Evolutionary conservation across 1,140 invertebrate genomes (phyloP).

Genomic region (Cydia splendana): DNA sequence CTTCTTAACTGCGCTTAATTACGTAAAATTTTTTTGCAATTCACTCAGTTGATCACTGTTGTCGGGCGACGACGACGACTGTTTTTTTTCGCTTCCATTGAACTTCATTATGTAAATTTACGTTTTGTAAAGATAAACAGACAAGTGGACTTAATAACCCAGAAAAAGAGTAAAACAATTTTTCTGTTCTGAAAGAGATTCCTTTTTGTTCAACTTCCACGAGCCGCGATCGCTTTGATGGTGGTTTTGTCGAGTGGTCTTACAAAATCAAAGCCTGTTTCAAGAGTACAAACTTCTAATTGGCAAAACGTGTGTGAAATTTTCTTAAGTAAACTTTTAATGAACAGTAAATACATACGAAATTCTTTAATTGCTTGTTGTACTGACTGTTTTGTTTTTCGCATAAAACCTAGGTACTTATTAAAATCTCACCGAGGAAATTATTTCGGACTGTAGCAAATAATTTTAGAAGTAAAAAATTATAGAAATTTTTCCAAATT

Average conservation of each 20-base stretch:
- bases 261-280: background rate
- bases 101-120: background rate
- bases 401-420: too few species aligned
- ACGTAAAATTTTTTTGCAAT: too few species aligned
- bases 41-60: too few species aligned
- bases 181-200: constrained; percentile 18
- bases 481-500: too few species aligned
- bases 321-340: background rate
- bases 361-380: background rate
- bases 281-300: background rate
- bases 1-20: too few species aligned
- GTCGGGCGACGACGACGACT: too few species aligned
- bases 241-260: background rate
- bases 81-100: background rate
- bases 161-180: background rate
- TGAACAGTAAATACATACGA: background rate
- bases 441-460: too few species aligned
- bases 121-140: background rate
- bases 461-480: too few species aligned
- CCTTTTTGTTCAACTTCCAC: background rate
- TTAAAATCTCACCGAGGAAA: too few species aligned
- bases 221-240: background rate
- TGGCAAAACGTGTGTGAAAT: constrained; percentile 2
- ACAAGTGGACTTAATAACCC: background rate
- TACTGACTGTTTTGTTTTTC: background rate